phyloP scores from a whole-genome alignment of 2,888 invertebrate species.

The Toxonevra muliebris region DNA sequence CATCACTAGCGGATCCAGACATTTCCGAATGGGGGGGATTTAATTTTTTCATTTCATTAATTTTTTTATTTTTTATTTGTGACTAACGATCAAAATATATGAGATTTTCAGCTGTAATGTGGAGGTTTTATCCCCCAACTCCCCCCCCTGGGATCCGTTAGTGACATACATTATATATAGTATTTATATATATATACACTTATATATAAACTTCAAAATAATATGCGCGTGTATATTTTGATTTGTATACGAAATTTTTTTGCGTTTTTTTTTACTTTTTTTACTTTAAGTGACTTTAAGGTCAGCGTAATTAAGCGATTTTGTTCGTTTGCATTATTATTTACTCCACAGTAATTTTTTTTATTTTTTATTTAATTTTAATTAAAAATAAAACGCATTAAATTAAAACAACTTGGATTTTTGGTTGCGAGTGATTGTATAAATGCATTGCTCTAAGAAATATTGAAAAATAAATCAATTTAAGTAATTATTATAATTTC shows the following conservation, averaged over 20 bases:
- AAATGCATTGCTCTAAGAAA: too few relatives aligned
- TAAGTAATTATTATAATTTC: too few relatives aligned
- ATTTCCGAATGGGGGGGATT: too few relatives aligned
- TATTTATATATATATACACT: background rate
- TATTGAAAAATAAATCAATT: too few relatives aligned
- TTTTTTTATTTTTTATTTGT: background rate
- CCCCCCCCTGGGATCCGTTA: too few relatives aligned
- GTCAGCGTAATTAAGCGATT: background rate
- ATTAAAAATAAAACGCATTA: background rate
- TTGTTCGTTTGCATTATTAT: background rate
- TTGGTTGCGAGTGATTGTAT: too few relatives aligned
- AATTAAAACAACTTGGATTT: too few relatives aligned
- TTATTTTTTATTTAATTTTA: too few relatives aligned
- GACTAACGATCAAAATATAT: background rate
- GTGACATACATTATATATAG: background rate
- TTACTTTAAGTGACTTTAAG: background rate
- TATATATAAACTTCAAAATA: background rate
- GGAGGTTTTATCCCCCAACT: too few relatives aligned
- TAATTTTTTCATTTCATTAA: conserved; percentile 5
- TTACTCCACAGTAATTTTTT: background rate
- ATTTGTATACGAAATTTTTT: background rate
- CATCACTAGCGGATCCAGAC: too few relatives aligned
- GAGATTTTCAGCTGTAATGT: too few relatives aligned
- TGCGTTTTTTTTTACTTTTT: background rate
- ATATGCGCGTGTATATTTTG: background rate